Evolutionary conservation across 2,113 vertebrate genomes (phyloP), one percentile per base, ranked within the genome.

Genomic region (Mesembrinibis cayennensis): DNA sequence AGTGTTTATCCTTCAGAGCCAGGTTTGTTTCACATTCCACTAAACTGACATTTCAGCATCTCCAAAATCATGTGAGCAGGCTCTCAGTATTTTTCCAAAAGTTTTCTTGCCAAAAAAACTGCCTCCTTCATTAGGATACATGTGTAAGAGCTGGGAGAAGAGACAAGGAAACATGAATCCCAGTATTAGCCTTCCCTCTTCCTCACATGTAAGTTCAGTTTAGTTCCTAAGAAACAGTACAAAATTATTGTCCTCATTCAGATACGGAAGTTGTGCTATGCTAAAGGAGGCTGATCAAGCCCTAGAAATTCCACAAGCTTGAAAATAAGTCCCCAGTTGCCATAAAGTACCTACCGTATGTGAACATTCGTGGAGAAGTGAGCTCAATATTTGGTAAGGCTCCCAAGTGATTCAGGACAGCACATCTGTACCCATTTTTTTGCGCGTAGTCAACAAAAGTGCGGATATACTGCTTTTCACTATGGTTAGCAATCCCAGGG

Each of bases 291-390:
- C 30, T 55, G 27, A 63, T 36, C 40, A 78, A 92, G 13, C 18
- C 76, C 67, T 59, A 49, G 13, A 70, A 87, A 40, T n/a, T 36
- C n/a, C 38, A 32, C 1, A 29, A 55, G 30, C 11, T 30, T 52
- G 23, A 55, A 76, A 63, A 3, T 8, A 19, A 78, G 52, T 19
- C 42, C 32, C 23, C 25, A 34, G 19, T 14, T 61, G 21, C 16
- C 47, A 58, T 4, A 1, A 42, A 79, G 59, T 76, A 81, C 98
- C 98, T 97, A 99, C 99, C 99, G 0, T 99, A 99, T 1, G 99
- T 99, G 97, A 99, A 99, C 99, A 99, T 99, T 59, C 99, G 99
- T 20, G 99, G 99, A 17, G 99, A 99, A 20, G 99, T 99, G 58
- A 99, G 98, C 89, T 99, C 99, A 23, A 99, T 99, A 96, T 99